Evolutionary conservation across 2,113 vertebrate genomes (phyloP).

Genomic region (Esox niger): DNA sequence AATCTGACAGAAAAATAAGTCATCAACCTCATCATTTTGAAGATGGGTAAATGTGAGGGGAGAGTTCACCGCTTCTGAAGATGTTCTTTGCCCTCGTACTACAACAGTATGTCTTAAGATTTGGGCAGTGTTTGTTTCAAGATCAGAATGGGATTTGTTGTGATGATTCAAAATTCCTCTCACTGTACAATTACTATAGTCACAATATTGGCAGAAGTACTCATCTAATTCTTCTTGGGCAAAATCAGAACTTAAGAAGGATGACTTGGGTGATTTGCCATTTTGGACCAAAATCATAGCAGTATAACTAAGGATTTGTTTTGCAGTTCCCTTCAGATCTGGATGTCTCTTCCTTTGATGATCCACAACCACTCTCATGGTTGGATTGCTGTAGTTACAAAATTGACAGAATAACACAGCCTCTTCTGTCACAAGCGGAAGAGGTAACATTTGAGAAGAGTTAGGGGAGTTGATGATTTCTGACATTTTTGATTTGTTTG

Average conservation of each 20-base stretch:
- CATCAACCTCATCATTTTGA: not conserved
- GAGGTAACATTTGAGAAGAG: not conserved
- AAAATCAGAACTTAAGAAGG: not conserved
- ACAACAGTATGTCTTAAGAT: not conserved
- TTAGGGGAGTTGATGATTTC: not conserved
- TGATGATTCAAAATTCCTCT: not conserved
- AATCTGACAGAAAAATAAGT: conserved; percentile 49
- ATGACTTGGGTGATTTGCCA: conserved; percentile 8
- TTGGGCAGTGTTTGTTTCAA: not conserved
- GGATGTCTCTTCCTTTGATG: conserved; percentile 48
- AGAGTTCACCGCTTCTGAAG: not conserved
- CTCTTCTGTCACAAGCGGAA: conserved; percentile 2
- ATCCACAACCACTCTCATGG: conserved; percentile 29
- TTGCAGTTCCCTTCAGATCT: not conserved
- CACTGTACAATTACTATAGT: not conserved
- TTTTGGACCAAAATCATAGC: conserved; percentile 27
- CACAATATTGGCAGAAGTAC: not conserved
- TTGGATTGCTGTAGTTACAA: not conserved
- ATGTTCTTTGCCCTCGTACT: not conserved
- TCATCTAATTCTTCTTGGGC: not conserved
- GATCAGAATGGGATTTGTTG: not conserved
- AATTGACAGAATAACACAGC: not conserved
- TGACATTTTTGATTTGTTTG: not conserved
- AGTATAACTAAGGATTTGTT: conserved; percentile 30
- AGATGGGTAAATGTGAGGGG: not conserved